These are phyloP conservation scores for Habroteleia sp. DNA, from an alignment of 2,888 invertebrate species.

Conservation along the genomic window DNA sequence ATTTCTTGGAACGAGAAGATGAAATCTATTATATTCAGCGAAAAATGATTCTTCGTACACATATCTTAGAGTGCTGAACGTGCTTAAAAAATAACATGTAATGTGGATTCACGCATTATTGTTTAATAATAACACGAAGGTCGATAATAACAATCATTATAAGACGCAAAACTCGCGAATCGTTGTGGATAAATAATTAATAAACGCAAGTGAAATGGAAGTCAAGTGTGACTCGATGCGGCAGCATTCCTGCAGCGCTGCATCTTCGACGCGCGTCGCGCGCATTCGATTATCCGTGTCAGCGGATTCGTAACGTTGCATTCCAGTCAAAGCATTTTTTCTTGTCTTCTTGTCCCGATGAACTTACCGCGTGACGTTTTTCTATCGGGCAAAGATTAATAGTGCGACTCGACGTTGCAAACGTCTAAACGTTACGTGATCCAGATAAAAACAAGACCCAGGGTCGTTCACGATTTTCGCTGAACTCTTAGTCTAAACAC, in stretches of 20 bases:
- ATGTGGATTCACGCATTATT: conserved; percentile 8
- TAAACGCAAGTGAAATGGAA: conserved; percentile 49
- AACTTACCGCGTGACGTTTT: neutral
- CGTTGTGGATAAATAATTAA: conserved; percentile 44
- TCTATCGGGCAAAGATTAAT: conserved; percentile 8
- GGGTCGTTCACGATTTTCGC: conserved; percentile 65
- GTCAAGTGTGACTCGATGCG: conserved; percentile 39
- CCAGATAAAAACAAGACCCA: conserved; percentile 68
- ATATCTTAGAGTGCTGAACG: neutral
- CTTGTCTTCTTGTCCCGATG: neutral
- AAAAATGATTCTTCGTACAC: too few species aligned
- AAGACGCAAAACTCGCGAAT: conserved; percentile 20
- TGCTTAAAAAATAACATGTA: conserved; percentile 10
- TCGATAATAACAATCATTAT: conserved; percentile 41
- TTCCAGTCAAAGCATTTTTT: conserved; percentile 54
- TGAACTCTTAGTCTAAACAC: conserved; percentile 68
- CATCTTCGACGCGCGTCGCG: conserved; percentile 41
- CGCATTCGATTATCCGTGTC: conserved; percentile 58
- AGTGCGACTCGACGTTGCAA: conserved; percentile 37
- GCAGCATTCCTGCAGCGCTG: conserved; percentile 50
- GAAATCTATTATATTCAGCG: too few species aligned
- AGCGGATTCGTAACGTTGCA: conserved; percentile 57
- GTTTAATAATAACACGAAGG: conserved; percentile 15
- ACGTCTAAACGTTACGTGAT: conserved; percentile 67
- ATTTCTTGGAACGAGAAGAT: too few species aligned